phyloP scores from a whole-genome alignment of 2,888 invertebrate species.

The Cancer borealis region DNA sequence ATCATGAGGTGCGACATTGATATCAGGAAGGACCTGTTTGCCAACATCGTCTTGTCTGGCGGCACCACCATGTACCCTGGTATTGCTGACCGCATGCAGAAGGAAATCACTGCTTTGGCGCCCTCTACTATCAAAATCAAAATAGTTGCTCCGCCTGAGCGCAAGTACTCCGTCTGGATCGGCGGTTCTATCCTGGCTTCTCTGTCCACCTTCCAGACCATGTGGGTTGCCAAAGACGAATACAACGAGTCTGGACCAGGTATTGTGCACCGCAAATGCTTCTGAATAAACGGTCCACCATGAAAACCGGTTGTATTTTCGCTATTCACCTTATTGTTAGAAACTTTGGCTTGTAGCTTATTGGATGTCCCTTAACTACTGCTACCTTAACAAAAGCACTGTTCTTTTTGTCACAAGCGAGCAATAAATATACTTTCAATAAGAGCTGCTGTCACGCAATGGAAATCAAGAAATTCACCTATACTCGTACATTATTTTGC shows the following conservation, averaged over 20 bases:
- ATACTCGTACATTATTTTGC: not conserved
- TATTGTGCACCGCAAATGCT: slow-evolving; percentile 78
- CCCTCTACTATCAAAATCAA: slow-evolving; percentile 79
- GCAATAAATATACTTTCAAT: not conserved
- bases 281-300: slow-evolving; percentile 74
- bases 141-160: slow-evolving; percentile 79
- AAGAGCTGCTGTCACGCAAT: no score
- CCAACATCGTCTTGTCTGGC: slow-evolving; percentile 78
- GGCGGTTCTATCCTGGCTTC: slow-evolving; percentile 79
- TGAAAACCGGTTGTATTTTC: not conserved
- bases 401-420: not conserved
- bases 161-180: slow-evolving; percentile 79
- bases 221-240: slow-evolving; percentile 78
- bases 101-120: slow-evolving; percentile 78
- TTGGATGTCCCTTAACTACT: not conserved
- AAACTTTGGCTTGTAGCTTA: not conserved
- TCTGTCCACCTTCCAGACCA: slow-evolving; percentile 78
- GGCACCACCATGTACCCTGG: slow-evolving; percentile 77
- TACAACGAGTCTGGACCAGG: slow-evolving; percentile 78
- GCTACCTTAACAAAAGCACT: not conserved
- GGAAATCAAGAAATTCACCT: not conserved
- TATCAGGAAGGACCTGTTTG: slow-evolving; percentile 78
- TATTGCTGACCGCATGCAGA: slow-evolving; percentile 77
- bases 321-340: not conserved
- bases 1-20: slow-evolving; percentile 97